phyloP scores from a whole-genome alignment of 2,888 invertebrate species.

The Lordiphosa fenestrarum region DNA sequence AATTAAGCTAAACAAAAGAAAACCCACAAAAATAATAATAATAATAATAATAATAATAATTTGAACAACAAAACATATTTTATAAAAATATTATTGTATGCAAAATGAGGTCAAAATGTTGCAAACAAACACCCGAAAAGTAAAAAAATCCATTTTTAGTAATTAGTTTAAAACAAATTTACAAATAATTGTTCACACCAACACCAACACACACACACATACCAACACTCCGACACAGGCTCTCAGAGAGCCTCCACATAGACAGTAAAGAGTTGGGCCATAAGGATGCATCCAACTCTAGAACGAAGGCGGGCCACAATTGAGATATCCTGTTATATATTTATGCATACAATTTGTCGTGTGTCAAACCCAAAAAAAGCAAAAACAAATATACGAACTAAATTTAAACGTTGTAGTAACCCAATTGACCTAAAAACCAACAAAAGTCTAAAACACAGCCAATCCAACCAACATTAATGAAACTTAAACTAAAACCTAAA shows the following conservation, averaged over 20 bases:
- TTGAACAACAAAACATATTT: conserved; percentile 61
- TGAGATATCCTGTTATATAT: conserved; percentile 30
- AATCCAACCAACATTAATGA: conserved; percentile 40
- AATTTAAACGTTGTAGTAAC: conserved; percentile 55
- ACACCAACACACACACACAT: conserved; percentile 21
- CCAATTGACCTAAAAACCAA: conserved; percentile 68
- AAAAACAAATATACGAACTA: conserved; percentile 30
- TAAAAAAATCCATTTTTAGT: conserved; percentile 64
- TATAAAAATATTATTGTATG: conserved; percentile 75
- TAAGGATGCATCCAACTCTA: too few species aligned
- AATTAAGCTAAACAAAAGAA: conserved; percentile 7
- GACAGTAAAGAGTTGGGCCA: conserved; percentile 19
- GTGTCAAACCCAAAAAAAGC: conserved; percentile 45
- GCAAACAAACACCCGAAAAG: conserved; percentile 61
- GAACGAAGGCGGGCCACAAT: conserved; percentile 13
- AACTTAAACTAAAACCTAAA: conserved; percentile 20
- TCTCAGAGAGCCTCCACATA: conserved; percentile 53
- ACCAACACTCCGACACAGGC: conserved; percentile 43
- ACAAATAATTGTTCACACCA: conserved; percentile 40
- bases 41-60: conserved; percentile 31
- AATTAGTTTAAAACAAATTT: conserved; percentile 74
- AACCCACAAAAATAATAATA: conserved; percentile 5
- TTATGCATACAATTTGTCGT: conserved; percentile 30
- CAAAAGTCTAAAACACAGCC: conserved; percentile 51
- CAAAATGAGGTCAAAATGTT: conserved; percentile 74